phyloP scores from a whole-genome alignment of 2,888 invertebrate species.

The Allolobophora icterica region DNA sequence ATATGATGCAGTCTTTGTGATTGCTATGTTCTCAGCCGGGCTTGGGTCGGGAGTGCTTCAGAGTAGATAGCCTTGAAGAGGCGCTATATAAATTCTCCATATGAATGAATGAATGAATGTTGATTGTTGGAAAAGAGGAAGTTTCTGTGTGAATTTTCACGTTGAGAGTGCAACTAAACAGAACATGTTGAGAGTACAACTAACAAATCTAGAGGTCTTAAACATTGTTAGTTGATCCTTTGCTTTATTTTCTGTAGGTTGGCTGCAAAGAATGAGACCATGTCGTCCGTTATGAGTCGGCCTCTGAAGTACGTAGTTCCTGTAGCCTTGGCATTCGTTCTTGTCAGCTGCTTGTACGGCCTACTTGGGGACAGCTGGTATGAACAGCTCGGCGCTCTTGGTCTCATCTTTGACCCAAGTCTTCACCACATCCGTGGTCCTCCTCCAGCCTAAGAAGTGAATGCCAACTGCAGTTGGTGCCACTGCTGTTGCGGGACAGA shows the following conservation, averaged over 20 bases:
- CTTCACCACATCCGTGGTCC: not conserved
- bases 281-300: not conserved
- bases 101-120: too few relatives aligned
- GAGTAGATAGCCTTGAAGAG: too few relatives aligned
- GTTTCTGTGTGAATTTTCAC: too few relatives aligned
- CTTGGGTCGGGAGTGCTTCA: too few relatives aligned
- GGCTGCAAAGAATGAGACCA: not conserved
- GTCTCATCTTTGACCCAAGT: conserved; percentile 10
- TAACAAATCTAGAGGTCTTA: not conserved
- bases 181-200: not conserved
- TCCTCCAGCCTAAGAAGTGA: not conserved
- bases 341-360: not conserved
- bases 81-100: too few relatives aligned
- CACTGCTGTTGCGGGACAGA: not conserved
- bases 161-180: too few relatives aligned
- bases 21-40: too few relatives aligned
- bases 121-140: not conserved
- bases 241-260: not conserved
- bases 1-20: not conserved
- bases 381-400: not conserved
- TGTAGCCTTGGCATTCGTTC: conserved; percentile 8
- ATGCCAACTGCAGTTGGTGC: not conserved
- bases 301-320: conserved; percentile 12
- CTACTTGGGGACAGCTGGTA: conserved; percentile 19
- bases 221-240: not conserved